These are phyloP conservation scores for Cephalopholis sonnerati DNA, from an alignment of 2,113 vertebrate species.

Conservation along the genomic window DNA sequence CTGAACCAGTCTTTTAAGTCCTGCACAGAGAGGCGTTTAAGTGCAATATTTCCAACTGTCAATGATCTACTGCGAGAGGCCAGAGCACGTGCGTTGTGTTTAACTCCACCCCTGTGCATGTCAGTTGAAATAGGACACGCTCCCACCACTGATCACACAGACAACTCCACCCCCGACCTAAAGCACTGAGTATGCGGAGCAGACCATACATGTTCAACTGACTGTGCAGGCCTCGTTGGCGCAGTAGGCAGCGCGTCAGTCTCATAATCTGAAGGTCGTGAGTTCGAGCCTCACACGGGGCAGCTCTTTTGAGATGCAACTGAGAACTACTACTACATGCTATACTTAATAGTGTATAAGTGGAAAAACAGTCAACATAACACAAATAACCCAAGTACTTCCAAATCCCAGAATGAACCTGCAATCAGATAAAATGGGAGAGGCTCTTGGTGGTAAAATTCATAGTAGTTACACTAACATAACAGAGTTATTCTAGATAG, in stretches of 20 bases:
- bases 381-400: neutral
- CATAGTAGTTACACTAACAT: too few species aligned
- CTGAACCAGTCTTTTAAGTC: conserved; percentile 19
- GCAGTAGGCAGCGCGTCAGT: conserved; percentile 60
- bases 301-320: neutral
- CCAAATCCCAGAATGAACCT: too few species aligned
- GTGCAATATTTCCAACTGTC: neutral
- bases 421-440: too few species aligned
- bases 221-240: conserved; percentile 20
- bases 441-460: neutral
- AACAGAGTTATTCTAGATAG: neutral
- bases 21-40: neutral
- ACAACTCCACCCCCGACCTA: neutral
- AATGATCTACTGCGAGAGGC: conserved; percentile 19
- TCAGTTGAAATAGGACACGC: conserved; percentile 36
- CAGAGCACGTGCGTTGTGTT: conserved; percentile 26
- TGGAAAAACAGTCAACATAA: neutral
- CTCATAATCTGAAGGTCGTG: conserved; percentile 76
- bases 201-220: accelerated
- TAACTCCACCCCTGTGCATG: conserved; percentile 14
- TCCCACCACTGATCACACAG: neutral
- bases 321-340: neutral
- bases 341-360: too few species aligned
- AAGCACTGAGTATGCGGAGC: neutral
- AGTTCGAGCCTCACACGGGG: conserved; percentile 72